Evolutionary conservation across 1,140 invertebrate species (phyloP).

Genomic region (Drosophila subobscura): DNA sequence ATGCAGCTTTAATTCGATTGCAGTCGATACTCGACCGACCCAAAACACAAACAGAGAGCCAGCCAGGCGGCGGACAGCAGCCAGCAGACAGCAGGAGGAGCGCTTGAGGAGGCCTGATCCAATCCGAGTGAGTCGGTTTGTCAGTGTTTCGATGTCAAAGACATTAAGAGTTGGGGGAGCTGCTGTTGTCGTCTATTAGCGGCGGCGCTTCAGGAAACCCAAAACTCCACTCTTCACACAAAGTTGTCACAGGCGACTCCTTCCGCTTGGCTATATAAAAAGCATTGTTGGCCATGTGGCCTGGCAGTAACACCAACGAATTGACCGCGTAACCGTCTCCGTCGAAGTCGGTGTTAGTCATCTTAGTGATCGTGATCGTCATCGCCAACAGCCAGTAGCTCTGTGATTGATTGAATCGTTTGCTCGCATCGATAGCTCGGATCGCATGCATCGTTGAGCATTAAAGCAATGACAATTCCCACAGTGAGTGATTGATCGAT

Average conservation of each 20-base stretch:
- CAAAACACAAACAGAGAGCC: no score
- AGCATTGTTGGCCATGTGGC: conserved; percentile 66
- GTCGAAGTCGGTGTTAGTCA: conserved; percentile 10
- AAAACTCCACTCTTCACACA: conserved; percentile 17
- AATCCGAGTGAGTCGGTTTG: conserved; percentile 39
- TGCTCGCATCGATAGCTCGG: conserved; percentile 23
- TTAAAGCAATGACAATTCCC: conserved; percentile 27
- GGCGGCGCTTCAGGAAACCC: conserved; percentile 72
- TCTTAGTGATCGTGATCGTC: conserved; percentile 14
- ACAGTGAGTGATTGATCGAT: conserved; percentile 49
- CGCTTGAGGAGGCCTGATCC: conserved; percentile 23
- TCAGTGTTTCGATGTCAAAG: conserved; percentile 60
- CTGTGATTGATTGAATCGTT: no score
- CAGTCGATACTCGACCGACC: no score
- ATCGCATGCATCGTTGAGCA: conserved; percentile 33
- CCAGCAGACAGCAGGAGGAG: background rate
- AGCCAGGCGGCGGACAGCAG: background rate
- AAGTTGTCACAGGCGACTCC: conserved; percentile 32
- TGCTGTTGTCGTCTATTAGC: conserved; percentile 46
- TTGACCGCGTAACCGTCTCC: conserved; percentile 68
- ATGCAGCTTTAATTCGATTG: conserved; percentile 72
- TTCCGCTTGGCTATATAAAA: conserved; percentile 79
- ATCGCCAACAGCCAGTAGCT: conserved; percentile 9
- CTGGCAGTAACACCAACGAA: conserved; percentile 63
- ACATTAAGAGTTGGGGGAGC: conserved; percentile 35